These are phyloP conservation scores for Petroica traversi DNA, from an alignment of 2,113 vertebrate genomes.

Conservation along the genomic window DNA sequence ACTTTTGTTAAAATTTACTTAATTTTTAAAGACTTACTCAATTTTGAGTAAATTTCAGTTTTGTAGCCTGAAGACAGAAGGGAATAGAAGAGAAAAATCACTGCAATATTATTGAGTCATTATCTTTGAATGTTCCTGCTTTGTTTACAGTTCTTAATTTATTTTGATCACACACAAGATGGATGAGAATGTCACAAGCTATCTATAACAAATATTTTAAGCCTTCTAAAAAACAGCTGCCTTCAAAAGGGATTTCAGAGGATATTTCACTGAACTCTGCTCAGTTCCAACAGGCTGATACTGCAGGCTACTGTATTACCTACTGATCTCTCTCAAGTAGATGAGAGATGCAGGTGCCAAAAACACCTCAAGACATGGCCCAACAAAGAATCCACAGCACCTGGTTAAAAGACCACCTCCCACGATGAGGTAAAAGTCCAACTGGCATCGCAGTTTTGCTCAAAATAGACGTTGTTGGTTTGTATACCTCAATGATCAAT, in stretches of 20 bases:
- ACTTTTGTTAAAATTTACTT: background rate
- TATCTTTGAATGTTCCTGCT: background rate
- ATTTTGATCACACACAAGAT: background rate
- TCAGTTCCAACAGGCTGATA: background rate
- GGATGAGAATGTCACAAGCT: background rate
- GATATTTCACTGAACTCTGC: background rate
- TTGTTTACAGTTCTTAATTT: constrained; percentile 26
- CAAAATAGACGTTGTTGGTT: background rate
- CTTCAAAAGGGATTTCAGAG: background rate
- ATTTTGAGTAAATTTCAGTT: background rate
- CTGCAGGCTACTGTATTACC: background rate
- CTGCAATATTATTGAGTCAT: background rate
- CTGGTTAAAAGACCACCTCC: background rate
- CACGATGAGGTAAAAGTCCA: background rate
- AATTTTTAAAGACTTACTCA: background rate
- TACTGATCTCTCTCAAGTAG: background rate
- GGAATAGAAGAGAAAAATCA: background rate
- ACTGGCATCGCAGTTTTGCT: background rate
- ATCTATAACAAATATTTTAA: constrained; percentile 4
- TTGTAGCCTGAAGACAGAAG: background rate
- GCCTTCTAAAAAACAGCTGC: background rate
- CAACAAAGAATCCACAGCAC: background rate
- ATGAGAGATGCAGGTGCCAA: background rate
- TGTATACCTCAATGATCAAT: background rate
- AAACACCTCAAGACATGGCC: background rate